Evolutionary conservation across 1,140 invertebrate genomes (phyloP).

Genomic region (Sinonovacula constricta): DNA sequence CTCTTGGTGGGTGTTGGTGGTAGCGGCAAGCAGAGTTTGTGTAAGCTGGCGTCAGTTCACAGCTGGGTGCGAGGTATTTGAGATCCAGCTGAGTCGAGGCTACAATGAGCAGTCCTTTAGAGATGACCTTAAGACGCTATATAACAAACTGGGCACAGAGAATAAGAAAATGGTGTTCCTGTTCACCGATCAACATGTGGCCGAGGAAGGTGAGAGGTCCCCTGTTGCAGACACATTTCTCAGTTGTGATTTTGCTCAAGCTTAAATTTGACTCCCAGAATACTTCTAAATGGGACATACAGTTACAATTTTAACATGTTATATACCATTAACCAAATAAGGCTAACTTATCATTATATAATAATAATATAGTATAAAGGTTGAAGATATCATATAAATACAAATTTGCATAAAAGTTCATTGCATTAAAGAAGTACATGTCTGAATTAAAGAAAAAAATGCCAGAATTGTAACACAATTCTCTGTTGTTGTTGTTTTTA

Average conservation of each 20-base stretch:
- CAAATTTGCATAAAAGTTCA: too few species aligned
- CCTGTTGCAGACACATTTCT: not conserved
- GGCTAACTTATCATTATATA: too few species aligned
- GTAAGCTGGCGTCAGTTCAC: conserved; percentile 76
- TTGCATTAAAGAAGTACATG: too few species aligned
- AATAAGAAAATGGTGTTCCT: conserved; percentile 89
- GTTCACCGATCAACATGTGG: conserved; percentile 88
- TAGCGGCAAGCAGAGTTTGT: conserved; percentile 86
- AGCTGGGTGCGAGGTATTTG: conserved; percentile 86
- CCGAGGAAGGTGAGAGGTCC: conserved; percentile 79
- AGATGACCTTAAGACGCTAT: conserved; percentile 91
- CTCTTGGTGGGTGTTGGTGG: conserved; percentile 92
- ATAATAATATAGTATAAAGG: too few species aligned
- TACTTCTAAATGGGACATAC: not conserved
- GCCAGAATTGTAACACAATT: too few species aligned
- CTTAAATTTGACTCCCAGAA: not conserved
- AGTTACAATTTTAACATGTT: too few species aligned
- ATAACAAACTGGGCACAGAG: conserved; percentile 86
- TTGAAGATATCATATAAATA: too few species aligned
- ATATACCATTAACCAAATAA: not conserved
- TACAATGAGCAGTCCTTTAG: conserved; percentile 90
- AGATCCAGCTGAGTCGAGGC: conserved; percentile 88
- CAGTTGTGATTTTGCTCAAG: too few species aligned
- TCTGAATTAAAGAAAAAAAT: too few species aligned
- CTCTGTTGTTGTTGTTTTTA: too few species aligned